These are phyloP conservation scores for Cyrtonyx montezumae DNA, from an alignment of 2,113 vertebrate genomes.

Conservation along the genomic window DNA sequence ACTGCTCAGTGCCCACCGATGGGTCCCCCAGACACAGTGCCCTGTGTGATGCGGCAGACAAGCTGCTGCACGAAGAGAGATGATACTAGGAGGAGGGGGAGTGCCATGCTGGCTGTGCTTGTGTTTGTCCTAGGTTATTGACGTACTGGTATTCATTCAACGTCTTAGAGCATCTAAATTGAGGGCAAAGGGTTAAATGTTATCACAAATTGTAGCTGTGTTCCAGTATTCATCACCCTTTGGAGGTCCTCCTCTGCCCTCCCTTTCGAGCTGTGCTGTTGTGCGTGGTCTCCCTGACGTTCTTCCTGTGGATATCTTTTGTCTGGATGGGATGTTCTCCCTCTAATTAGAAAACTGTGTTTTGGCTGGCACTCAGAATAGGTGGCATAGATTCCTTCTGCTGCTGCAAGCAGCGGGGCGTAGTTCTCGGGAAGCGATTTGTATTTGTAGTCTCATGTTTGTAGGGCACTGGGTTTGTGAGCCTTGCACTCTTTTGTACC, in stretches of 20 bases:
- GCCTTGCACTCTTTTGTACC: background rate
- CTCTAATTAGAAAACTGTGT: background rate
- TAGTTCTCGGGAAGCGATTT: background rate
- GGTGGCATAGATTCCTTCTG: background rate
- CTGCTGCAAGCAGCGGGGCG: background rate
- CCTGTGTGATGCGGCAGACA: background rate
- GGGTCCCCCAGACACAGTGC: background rate
- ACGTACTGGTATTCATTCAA: slow-evolving; percentile 59
- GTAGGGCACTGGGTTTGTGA: background rate
- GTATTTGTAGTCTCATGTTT: too few species aligned
- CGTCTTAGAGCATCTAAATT: slow-evolving; percentile 61
- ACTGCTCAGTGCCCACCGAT: slow-evolving; percentile 4
- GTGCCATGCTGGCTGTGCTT: slow-evolving; percentile 48
- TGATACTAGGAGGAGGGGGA: slow-evolving; percentile 39
- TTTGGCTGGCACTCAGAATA: background rate
- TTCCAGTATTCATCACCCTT: slow-evolving; percentile 66
- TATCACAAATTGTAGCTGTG: slow-evolving; percentile 70
- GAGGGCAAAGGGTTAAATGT: slow-evolving; percentile 74
- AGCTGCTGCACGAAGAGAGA: background rate
- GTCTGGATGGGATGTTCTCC: background rate
- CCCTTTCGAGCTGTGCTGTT: background rate
- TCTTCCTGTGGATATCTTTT: background rate
- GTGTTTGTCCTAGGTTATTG: slow-evolving; percentile 63
- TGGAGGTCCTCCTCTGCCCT: background rate
- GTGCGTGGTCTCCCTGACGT: background rate